Conservation (phyloP, 2,113 vertebrate species). For the Lota lota region DNA sequence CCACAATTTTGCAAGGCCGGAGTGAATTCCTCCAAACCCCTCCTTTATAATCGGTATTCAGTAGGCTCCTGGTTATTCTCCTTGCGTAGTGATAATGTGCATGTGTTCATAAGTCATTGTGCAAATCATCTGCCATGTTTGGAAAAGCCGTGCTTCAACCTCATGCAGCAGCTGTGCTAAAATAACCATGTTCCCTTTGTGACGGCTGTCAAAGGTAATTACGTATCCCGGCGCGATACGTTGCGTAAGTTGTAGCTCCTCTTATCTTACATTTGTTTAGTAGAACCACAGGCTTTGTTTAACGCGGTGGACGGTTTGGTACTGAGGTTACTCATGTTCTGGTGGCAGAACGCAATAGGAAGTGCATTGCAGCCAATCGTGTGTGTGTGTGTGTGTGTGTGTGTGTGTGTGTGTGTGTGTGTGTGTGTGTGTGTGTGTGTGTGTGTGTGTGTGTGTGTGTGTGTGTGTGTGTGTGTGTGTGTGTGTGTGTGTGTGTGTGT, state of each 20-base stretch:
- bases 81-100: no score
- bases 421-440: neutral
- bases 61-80: no score
- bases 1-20: neutral
- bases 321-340: constrained; percentile 34
- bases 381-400: constrained; percentile 9
- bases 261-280: constrained; percentile 42
- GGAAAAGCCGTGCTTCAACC: constrained; percentile 31
- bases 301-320: constrained; percentile 10
- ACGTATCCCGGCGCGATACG: constrained; percentile 39
- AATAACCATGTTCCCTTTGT: constrained; percentile 53
- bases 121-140: constrained; percentile 27
- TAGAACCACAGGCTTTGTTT: constrained; percentile 41
- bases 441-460: neutral
- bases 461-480: neutral
- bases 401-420: constrained; percentile 9
- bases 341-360: constrained; percentile 39
- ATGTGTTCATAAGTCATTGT: no score
- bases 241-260: constrained; percentile 47
- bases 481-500: neutral
- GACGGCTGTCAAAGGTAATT: constrained; percentile 65
- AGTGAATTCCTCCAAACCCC: neutral
- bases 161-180: constrained; percentile 37
- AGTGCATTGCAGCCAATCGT: constrained; percentile 36
- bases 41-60: no score